These are phyloP conservation scores for Cuculus canorus DNA, from an alignment of 2,797 vertebrate genomes.

Conservation along the genomic window DNA sequence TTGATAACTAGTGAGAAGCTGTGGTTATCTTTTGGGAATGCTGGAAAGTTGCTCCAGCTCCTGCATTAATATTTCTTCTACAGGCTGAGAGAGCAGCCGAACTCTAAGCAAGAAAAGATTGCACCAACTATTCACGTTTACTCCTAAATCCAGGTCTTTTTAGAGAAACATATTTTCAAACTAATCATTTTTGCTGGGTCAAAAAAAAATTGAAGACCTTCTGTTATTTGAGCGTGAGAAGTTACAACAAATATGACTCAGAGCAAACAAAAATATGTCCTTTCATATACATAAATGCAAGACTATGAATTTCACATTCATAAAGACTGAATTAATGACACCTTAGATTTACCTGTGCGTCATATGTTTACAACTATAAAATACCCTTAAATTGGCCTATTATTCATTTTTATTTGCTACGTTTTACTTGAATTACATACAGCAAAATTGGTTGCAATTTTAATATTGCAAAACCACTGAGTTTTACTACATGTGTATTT, in stretches of 20 bases:
- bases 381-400: slow-evolving; percentile 4
- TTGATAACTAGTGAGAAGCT: background rate
- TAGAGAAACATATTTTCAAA: background rate
- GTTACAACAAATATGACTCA: background rate
- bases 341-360: slow-evolving; percentile 5
- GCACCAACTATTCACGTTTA: background rate
- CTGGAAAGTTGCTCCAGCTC: background rate
- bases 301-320: slow-evolving; percentile 6
- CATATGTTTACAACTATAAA: slow-evolving; percentile 50
- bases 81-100: background rate
- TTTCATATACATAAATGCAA: background rate
- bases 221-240: background rate
- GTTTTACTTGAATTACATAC: slow-evolving; percentile 49
- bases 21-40: background rate
- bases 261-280: background rate
- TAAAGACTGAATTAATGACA: slow-evolving; percentile 53
- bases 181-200: background rate
- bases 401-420: slow-evolving; percentile 60
- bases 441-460: slow-evolving; percentile 59
- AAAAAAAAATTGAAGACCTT: background rate
- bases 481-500: background rate
- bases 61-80: background rate
- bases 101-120: background rate
- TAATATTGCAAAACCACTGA: slow-evolving; percentile 31
- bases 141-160: background rate